A percentile compares a stretch with the other conserved stretches of the same genome.
Conservation (phyloP, 2,888 invertebrate species). For the Nemurella pictetii region DNA sequence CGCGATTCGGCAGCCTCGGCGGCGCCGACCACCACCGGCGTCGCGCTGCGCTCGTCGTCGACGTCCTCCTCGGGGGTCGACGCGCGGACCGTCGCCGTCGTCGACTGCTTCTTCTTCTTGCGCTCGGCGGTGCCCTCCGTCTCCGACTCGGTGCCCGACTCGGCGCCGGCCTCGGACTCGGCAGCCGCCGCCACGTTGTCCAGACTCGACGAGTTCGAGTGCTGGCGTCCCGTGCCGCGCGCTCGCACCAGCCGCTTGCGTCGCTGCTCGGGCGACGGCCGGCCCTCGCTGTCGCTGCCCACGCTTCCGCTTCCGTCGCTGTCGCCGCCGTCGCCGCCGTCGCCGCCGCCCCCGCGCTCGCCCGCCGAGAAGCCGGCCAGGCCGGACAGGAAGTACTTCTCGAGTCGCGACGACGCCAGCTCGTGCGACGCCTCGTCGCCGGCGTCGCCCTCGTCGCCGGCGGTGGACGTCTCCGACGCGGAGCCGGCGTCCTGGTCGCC, state of each 20-base stretch:
- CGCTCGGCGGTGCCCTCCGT: constrained; percentile 68
- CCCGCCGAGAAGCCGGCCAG: constrained; percentile 79
- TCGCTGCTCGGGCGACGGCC: constrained; percentile 84
- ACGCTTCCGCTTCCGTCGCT: constrained; percentile 76
- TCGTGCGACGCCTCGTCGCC: constrained; percentile 54
- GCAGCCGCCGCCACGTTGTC: constrained; percentile 66
- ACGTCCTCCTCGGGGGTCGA: constrained; percentile 61
- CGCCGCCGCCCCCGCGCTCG: constrained; percentile 67
- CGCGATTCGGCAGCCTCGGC: constrained; percentile 52
- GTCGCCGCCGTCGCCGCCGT: constrained; percentile 59
- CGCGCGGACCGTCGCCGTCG: no score
- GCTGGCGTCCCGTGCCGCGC: constrained; percentile 79
- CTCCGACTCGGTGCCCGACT: constrained; percentile 56
- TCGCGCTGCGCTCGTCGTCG: constrained; percentile 62
- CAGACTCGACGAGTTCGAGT: constrained; percentile 69
- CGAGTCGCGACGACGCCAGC: constrained; percentile 79
- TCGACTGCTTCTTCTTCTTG: constrained; percentile 80
- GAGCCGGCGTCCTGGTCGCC: constrained; percentile 58
- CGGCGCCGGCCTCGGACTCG: constrained; percentile 23
- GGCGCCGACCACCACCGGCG: constrained; percentile 66
- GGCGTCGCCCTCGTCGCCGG: constrained; percentile 64
- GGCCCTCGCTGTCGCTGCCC: constrained; percentile 87
- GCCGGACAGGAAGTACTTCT: constrained; percentile 86
- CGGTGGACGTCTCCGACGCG: constrained; percentile 83
- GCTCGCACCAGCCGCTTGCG: constrained; percentile 80